These are phyloP conservation scores for Denticeps clupeoides DNA, from an alignment of 2,797 vertebrate genomes.

Conservation along the genomic window DNA sequence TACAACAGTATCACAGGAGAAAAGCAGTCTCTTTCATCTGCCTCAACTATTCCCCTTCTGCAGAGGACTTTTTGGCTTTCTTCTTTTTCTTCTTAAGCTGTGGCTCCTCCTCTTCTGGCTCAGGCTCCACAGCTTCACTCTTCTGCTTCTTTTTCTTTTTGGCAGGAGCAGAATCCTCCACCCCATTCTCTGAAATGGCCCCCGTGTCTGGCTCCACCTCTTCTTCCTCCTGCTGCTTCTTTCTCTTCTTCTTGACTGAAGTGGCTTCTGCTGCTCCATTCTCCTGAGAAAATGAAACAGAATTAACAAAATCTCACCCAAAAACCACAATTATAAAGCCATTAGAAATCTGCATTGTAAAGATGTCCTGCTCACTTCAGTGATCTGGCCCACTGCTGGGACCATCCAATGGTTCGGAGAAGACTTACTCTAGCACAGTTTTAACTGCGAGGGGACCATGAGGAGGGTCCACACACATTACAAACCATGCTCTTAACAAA, in stretches of 20 bases:
- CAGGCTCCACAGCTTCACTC: constrained; percentile 1
- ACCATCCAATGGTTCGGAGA: constrained; percentile 66
- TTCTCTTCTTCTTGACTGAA: constrained; percentile 32
- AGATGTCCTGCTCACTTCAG: constrained; percentile 64
- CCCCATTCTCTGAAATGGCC: constrained; percentile 38
- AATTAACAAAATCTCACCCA: not conserved
- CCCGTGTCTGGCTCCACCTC: constrained; percentile 19
- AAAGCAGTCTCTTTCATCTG: constrained; percentile 6
- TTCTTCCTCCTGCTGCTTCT: constrained; percentile 18
- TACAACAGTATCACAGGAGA: constrained; percentile 37
- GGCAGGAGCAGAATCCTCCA: constrained; percentile 27
- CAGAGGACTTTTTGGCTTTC: constrained; percentile 29
- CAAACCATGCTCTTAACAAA: constrained; percentile 37
- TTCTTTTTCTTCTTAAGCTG: constrained; percentile 25
- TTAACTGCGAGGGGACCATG: constrained; percentile 51
- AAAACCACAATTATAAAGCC: not conserved
- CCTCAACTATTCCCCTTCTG: constrained; percentile 9
- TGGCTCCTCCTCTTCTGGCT: not conserved
- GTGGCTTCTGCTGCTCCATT: constrained; percentile 15
- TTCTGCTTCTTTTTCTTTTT: constrained; percentile 49
- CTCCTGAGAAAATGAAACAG: constrained; percentile 18
- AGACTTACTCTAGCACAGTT: constrained; percentile 51
- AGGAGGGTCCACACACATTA: constrained; percentile 44
- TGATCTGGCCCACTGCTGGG: constrained; percentile 51
- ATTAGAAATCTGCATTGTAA: not conserved